These are phyloP conservation scores for Amblyraja radiata DNA, from an alignment of 2,797 vertebrate genomes.

Conservation along the genomic window DNA sequence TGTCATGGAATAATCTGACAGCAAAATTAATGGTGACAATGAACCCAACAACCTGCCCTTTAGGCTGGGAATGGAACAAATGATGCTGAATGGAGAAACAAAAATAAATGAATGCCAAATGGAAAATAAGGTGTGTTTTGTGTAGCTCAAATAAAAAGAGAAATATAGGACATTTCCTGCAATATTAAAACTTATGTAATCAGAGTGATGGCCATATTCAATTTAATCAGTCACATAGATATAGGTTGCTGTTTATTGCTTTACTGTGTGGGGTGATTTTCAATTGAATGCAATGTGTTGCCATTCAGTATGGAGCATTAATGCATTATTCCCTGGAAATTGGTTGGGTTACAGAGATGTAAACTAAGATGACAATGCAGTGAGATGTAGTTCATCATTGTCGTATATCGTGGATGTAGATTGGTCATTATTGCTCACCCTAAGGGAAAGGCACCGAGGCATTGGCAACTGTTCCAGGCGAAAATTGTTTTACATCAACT, in stretches of 20 bases:
- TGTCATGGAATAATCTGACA: neutral
- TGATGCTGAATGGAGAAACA: neutral
- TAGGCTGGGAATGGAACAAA: neutral
- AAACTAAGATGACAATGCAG: neutral
- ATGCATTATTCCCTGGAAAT: slow-evolving; percentile 12
- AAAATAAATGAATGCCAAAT: neutral
- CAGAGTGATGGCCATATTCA: slow-evolving; percentile 11
- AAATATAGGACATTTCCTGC: neutral
- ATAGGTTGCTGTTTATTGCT: neutral
- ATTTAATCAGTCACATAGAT: neutral
- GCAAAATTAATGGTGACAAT: neutral
- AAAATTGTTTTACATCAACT: neutral
- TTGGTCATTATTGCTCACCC: neutral
- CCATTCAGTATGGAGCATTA: neutral
- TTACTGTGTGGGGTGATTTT: neutral
- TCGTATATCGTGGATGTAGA: neutral
- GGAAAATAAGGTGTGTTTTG: neutral
- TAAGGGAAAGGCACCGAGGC: neutral
- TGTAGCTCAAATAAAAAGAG: neutral
- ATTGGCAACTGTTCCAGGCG: neutral
- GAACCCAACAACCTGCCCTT: neutral
- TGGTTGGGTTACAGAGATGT: neutral
- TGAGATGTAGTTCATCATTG: neutral
- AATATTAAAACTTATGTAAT: neutral
- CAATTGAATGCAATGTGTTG: neutral